Evolutionary conservation across 2,888 invertebrate species (phyloP).

Genomic region (Erebia palarica): DNA sequence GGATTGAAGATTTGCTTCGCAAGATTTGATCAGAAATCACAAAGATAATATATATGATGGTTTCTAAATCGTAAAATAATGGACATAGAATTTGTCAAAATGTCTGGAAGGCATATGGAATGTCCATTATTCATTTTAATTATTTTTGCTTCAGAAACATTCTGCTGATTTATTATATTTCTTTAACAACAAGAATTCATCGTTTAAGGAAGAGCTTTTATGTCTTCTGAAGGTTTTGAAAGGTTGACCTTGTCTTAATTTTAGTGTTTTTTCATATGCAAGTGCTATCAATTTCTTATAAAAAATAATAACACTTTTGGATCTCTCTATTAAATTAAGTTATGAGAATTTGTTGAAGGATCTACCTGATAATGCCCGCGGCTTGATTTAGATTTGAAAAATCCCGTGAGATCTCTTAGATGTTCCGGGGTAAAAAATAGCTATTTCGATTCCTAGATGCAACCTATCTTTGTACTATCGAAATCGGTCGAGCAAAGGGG

Average conservation of each 20-base stretch:
- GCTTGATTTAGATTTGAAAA: too few species aligned
- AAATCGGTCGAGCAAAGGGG: too few species aligned
- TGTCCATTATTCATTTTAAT: too few species aligned
- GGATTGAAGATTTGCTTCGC: too few species aligned
- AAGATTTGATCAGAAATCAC: not conserved
- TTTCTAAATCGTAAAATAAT: not conserved
- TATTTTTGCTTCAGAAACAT: not conserved
- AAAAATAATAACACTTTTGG: not conserved
- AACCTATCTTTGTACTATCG: too few species aligned
- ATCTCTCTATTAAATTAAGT: too few species aligned
- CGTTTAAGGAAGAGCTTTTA: constrained; percentile 32
- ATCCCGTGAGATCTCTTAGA: too few species aligned
- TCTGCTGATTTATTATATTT: not conserved
- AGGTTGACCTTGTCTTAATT: constrained; percentile 31
- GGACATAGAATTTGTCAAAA: not conserved
- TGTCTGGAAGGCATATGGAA: not conserved
- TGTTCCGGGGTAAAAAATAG: too few species aligned
- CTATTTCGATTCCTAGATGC: too few species aligned
- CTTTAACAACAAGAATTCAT: not conserved
- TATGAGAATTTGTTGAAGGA: too few species aligned
- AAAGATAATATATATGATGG: not conserved
- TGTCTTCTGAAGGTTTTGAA: constrained; percentile 27
- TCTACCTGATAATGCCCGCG: too few species aligned
- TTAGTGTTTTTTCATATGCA: constrained; percentile 6
- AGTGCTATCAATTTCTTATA: not conserved